Base-by-base conservation (phyloP, 2,797 vertebrate genomes). In the Sebastiscus tertius region DNA sequence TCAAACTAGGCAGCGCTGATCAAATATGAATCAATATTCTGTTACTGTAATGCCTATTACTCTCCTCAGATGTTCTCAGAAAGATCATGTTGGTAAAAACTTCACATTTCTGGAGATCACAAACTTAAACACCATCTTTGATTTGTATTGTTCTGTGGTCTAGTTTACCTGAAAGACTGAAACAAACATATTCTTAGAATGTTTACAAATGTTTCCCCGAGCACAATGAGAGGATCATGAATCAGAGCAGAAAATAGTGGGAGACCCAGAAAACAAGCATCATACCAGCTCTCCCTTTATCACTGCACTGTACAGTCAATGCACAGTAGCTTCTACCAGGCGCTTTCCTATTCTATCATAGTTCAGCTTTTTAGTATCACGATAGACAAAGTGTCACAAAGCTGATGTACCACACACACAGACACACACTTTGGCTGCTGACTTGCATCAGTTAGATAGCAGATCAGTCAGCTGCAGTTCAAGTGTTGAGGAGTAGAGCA, bases 401-500 rank as follows among this genome's bases (percentile, higher is more conserved):
- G 46, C 52, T 74, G 60, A 63, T 63, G 60, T 29, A 54, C 54
- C 69, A 65, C 56, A 75, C 74, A 59, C 52, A 36, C 33, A 73
- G 14, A 52, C 22, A 62, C 22, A 59, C 61, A 69, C n/a, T 70
- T 77, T 89, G 84, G 82, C 82, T 77, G 52, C 75, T 56, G 72
- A 61, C 72, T 62, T 62, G 55, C 72, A 77, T 77, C 86, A 82
- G 76, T 70, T 75, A 83, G 80, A 52, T 2, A 60, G 61, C 65
- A 52, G 73, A 86, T 86, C 79, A 81, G 62, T 87, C 77, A 76
- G 78, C 78, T 16, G 56, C 72, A 79, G 86, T 68, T 84, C 64
- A 86, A 77, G 82, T 84, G 85, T 77, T 65, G 78, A 68, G 56
- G 59, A 77, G 63, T n/a, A 31, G 72, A 82, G 79, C 79, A 42